Conservation (phyloP, 2,888 invertebrate genomes). For the Pecten maximus region DNA sequence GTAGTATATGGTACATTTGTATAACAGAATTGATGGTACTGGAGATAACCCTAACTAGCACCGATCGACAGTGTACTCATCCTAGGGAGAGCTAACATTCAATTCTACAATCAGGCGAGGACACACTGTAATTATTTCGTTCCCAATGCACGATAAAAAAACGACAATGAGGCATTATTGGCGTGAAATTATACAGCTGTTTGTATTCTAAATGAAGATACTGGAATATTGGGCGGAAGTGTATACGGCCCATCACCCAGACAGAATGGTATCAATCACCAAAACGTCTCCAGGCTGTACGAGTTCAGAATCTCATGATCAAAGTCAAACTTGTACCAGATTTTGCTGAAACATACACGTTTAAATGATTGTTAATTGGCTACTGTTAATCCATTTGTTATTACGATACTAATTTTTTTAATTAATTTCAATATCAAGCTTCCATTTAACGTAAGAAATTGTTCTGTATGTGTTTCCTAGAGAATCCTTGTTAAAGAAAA, state of each 20-base stretch:
- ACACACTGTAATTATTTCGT: neutral
- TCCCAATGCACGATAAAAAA: neutral
- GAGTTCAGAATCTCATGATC: neutral
- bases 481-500: too few species aligned
- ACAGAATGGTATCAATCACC: neutral
- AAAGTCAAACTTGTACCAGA: neutral
- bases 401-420: too few species aligned
- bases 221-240: neutral
- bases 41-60: too few species aligned
- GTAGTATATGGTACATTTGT: too few species aligned
- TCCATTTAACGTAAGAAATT: too few species aligned
- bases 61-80: neutral
- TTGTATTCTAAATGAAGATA: neutral
- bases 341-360: too few species aligned
- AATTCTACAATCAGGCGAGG: neutral
- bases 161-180: neutral
- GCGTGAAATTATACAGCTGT: conserved; percentile 13
- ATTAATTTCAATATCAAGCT: too few species aligned
- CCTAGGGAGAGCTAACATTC: neutral
- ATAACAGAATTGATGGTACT: too few species aligned
- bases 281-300: neutral
- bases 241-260: neutral
- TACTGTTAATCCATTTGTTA: too few species aligned
- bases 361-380: too few species aligned
- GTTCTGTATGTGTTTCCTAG: too few species aligned